Evolutionary conservation across 2,797 vertebrate genomes (phyloP), one percentile per base, ranked within the genome.

Genomic region (Echeneis naucrates): DNA sequence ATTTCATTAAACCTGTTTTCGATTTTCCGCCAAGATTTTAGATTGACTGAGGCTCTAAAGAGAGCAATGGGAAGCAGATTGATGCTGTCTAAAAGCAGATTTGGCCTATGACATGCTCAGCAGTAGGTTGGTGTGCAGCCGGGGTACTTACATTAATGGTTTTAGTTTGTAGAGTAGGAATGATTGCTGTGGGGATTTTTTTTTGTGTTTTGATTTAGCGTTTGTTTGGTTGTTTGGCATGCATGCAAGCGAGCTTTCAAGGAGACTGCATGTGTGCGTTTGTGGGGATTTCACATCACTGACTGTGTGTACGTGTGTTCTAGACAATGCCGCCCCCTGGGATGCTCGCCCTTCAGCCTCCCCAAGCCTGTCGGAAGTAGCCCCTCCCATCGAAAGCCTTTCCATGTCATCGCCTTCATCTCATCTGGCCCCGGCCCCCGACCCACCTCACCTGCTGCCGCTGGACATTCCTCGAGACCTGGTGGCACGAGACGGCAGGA

Each of bases 301-400:
- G 55, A 88, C 69, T 61, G 61, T 70, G 55, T 54, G 26, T 42
- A 0, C 88, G 26, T 87, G 72, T 59, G 63, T 89, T 90, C 88
- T 95, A 98, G 98, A 99, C 96, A 97, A 96, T 92, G 93, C 96
- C 95, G 77, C 91, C 96, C 87, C 96, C 96, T 96, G 98, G 97
- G 97, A 97, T 88, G 82, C 94, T 95, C 94, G 95, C 94, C 94
- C 96, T 96, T 93, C 97, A 96, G 92, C 96, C 96, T 93, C 96
- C 96, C 94, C 98, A 97, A 95, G 95, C 89, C 94, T 97, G 97
- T 95, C 95, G 96, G 97, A 99, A 98, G 95, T 99, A 98, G 96
- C 95, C 90, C 92, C 94, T 90, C 92, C 95, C 91, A 94, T 93
- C 7, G 96, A 98, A 1, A 95, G 95, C 78, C 94, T 96, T 92